Base-by-base conservation (phyloP, 2,888 invertebrate species). In the Drosophila formosana region DNA sequence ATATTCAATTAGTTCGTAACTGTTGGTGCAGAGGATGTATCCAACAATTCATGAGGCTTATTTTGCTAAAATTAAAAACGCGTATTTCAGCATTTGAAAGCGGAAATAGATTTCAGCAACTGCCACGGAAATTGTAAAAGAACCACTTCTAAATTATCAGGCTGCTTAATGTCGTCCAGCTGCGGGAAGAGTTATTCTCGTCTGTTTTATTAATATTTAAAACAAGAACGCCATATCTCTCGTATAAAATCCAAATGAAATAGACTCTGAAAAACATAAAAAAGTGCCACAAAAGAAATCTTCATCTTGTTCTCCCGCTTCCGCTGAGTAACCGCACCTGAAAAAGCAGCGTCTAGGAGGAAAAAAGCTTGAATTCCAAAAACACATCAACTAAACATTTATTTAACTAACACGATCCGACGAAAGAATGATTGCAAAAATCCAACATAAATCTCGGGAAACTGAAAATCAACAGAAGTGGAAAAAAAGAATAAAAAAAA, bases 401-500 rank as follows among this genome's bases (percentile, higher is more conserved):
- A 78, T 82, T 72, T 88, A 66, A 66, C 74, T 74, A 73, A 66
- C 65, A 68, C 78, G 65, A 78, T 50, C 51, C 70, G 74, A 65
- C 49, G 63, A 71, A 70, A 73, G 80, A 88, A 82, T 88, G 80
- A 88, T 88, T 83, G 83, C 88, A 88, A 83, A 83, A 82, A 88
- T 88, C 75, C 71, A 73, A 80, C 80, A 88, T 86, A 83, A 83
- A 83, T 88, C 86, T 82, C 56, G 9, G 9, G 39, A 63, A 72
- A 68, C 75, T 77, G 41, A 79, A 72, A 70, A 60, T 53, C 69
- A 67, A 78, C 70, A 71, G 46, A 72, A 60, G 51, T 53, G 66
- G 28, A 39, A 51, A 75, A 45, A 45, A 56, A 65, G 68, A 66
- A 65, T 60, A 55, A 63, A 70, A 78, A 70, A 78, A 82, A 88